Evolutionary conservation across 1,140 invertebrate species (phyloP), one percentile per base, ranked within the genome.

Genomic region (Octopus bimaculoides): DNA sequence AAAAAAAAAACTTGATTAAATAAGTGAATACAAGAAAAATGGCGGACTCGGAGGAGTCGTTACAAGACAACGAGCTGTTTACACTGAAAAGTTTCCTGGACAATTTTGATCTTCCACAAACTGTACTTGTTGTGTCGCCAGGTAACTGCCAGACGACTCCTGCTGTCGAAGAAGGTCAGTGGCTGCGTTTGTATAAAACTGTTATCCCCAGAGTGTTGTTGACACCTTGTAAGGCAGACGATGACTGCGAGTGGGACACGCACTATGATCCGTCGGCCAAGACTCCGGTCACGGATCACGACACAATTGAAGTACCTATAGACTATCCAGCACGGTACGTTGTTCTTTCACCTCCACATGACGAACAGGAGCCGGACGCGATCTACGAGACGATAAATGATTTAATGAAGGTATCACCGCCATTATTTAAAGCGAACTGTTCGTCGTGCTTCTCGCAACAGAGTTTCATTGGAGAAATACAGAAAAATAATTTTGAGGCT

Each of bases 401-500:
- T 52, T 52, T 75, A 52, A 20, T 75, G 9, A 53, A 41, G 41
- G 74, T 75, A 8, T 75, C 20, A n/a, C 74, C 74, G 20, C 74
- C 74, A 14, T 14, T 41, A 9, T 75, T 75, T 17, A 52, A 75
- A 75, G 74, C 74, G 41, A 75, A 75, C 74, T 14, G 74, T 41
- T 20, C 74, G 41, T 75, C 41, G 26, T n/a, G 17, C 7, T 14
- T 20, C 14, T 20, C 66, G 7, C 17, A 14, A 17, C 6, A n/a
- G 6, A 71, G 17, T 9, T 14, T n/a, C 5, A 14, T 71, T 17
- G 6, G 5, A 20, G 14, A 71, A 20, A 14, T 6, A 14, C 74
- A n/a, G n/a, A 53, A 75, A 52, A 53, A 14, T 8, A 41, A 14
- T 17, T 75, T 52, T 52, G 7, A 75, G 17, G 17, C 6, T 53